phyloP scores from a whole-genome alignment of 2,113 vertebrate genomes.

The Gallinago media region DNA sequence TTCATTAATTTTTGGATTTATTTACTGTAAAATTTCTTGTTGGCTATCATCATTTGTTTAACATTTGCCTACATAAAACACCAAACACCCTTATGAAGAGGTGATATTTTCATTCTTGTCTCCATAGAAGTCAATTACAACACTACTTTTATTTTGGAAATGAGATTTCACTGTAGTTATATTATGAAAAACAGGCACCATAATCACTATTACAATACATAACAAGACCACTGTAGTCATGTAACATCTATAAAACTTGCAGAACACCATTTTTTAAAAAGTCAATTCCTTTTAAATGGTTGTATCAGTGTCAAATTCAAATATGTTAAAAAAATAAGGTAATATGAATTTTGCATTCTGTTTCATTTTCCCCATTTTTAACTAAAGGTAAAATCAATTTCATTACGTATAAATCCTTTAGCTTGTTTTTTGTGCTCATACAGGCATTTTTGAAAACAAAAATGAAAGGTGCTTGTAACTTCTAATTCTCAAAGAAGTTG shows the following conservation, averaged over 20 bases:
- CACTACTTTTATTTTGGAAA: not conserved
- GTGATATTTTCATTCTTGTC: not conserved
- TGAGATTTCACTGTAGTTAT: not conserved
- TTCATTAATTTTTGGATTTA: conserved; percentile 62
- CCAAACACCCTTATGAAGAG: not conserved
- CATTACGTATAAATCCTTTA: not conserved
- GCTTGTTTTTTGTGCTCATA: not conserved
- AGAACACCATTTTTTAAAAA: not conserved
- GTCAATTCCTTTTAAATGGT: not conserved
- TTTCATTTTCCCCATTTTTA: not conserved
- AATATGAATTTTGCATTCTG: not conserved
- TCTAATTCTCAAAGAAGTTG: not conserved
- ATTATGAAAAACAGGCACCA: not conserved
- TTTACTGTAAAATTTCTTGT: conserved; percentile 59
- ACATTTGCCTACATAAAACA: conserved; percentile 23
- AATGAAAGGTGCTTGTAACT: not conserved
- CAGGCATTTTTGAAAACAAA: not conserved
- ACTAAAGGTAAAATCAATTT: not conserved
- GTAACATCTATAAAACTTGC: not conserved
- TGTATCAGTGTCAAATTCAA: not conserved
- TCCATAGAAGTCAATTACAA: not conserved
- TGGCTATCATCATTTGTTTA: conserved; percentile 59
- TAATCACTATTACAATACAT: not conserved
- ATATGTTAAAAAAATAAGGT: not conserved
- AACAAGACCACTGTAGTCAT: not conserved